Evolutionary conservation across 1,140 invertebrate species (phyloP).

Genomic region (silkworm (Bombyx mori)): DNA sequence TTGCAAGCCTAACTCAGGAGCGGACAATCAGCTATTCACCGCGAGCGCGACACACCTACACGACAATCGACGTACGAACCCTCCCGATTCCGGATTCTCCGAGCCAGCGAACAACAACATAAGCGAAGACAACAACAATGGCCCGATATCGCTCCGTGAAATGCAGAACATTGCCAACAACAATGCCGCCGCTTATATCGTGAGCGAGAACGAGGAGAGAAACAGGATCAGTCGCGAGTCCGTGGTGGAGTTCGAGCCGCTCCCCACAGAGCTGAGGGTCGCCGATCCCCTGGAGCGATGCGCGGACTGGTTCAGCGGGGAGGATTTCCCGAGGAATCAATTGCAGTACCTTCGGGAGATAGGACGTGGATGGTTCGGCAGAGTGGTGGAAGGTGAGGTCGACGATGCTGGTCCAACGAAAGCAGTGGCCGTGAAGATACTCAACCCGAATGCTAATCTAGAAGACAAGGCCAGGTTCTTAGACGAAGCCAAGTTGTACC

Average conservation of each 20-base stretch:
- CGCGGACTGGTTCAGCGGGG: conserved; percentile 59
- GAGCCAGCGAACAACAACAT: conserved; percentile 61
- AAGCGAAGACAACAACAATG: conserved; percentile 70
- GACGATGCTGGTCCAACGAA: conserved; percentile 36
- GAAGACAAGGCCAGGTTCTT: conserved; percentile 79
- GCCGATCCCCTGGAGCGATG: conserved; percentile 47
- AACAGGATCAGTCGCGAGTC: conserved; percentile 56
- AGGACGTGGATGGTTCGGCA: conserved; percentile 90
- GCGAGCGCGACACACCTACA: conserved; percentile 48
- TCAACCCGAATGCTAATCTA: conserved; percentile 77
- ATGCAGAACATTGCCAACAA: conserved; percentile 72
- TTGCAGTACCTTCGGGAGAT: conserved; percentile 88
- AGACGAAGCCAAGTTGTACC: conserved; percentile 75
- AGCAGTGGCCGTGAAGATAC: conserved; percentile 76
- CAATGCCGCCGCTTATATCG: conserved; percentile 67
- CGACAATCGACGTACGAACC: conserved; percentile 42
- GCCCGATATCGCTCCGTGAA: conserved; percentile 67
- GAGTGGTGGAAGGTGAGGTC: conserved; percentile 79
- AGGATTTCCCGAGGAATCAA: conserved; percentile 83
- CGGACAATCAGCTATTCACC: conserved; percentile 59
- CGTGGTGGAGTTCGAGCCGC: conserved; percentile 56
- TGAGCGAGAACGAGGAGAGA: conserved; percentile 56
- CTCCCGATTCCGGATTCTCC: conserved; percentile 55
- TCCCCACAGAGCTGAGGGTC: conserved; percentile 39
- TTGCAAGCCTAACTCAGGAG: too few relatives aligned